phyloP scores from a whole-genome alignment of 2,113 vertebrate species.

The Asarcornis scutulata region DNA sequence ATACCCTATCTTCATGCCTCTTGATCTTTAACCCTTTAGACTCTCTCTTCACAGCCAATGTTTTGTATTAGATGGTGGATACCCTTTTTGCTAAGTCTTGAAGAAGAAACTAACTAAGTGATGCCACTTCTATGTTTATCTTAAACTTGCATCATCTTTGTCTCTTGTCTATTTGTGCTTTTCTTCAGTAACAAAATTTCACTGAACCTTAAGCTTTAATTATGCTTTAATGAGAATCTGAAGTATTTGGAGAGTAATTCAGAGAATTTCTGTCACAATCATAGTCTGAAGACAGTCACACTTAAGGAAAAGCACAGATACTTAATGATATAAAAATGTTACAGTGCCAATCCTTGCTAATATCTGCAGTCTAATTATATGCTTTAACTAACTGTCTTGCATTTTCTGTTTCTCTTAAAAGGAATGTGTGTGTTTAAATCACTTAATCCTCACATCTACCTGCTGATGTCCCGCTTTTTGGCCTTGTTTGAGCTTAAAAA shows the following conservation, averaged over 20 bases:
- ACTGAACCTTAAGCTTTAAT: constrained; percentile 28
- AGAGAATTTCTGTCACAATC: neutral
- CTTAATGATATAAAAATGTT: constrained; percentile 1
- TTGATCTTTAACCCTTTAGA: constrained; percentile 79
- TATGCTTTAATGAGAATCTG: neutral
- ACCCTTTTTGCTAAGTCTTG: neutral
- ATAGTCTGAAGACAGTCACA: neutral
- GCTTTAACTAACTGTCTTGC: constrained; percentile 58
- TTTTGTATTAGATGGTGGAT: constrained; percentile 73
- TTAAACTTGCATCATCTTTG: constrained; percentile 39
- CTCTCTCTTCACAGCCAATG: constrained; percentile 70
- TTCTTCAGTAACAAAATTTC: constrained; percentile 36
- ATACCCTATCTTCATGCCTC: constrained; percentile 70
- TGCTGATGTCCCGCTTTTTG: constrained; percentile 62
- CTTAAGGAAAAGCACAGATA: constrained; percentile 63
- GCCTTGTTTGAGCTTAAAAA: neutral
- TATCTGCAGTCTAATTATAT: constrained; percentile 50
- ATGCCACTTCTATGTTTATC: neutral
- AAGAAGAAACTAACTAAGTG: constrained; percentile 25
- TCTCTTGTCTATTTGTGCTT: constrained; percentile 65
- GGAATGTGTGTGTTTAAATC: constrained; percentile 60
- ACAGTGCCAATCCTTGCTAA: constrained; percentile 65
- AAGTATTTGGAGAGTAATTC: neutral
- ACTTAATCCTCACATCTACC: constrained; percentile 61
- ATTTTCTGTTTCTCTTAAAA: constrained; percentile 73